Conservation (phyloP, 2,888 invertebrate genomes). For the Chrysina gloriosa region DNA sequence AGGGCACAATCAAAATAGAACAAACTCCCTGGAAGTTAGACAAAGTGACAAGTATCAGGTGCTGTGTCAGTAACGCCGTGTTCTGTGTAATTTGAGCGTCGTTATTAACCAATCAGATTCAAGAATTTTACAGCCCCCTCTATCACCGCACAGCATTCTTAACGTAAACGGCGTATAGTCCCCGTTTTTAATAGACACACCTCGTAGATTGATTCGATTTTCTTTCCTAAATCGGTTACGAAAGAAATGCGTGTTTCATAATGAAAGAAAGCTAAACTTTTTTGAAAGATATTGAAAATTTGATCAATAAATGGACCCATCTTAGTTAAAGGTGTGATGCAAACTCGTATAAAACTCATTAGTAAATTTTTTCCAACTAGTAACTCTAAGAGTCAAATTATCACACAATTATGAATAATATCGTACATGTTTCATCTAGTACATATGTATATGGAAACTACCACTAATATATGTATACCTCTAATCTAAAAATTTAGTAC, state of each 20-base stretch:
- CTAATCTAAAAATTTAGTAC: not conserved
- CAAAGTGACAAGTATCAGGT: too few species aligned
- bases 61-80: too few species aligned
- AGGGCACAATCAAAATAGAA: too few species aligned
- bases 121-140: too few species aligned
- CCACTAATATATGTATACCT: not conserved
- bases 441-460: not conserved
- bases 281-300: not conserved
- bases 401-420: not conserved
- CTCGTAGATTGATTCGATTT: not conserved
- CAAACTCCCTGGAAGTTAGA: too few species aligned
- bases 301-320: constrained; percentile 5
- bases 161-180: too few species aligned
- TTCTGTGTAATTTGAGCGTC: too few species aligned
- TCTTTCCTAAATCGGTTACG: not conserved
- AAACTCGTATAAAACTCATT: not conserved
- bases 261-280: constrained; percentile 2
- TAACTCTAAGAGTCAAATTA: constrained; percentile 3
- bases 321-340: not conserved
- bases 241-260: not conserved
- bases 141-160: too few species aligned
- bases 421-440: too few species aligned
- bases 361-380: not conserved
- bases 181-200: not conserved
- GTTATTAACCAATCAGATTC: too few species aligned